Conservation (phyloP, 2,797 vertebrate genomes). For the Malacoctenus gilli region DNA sequence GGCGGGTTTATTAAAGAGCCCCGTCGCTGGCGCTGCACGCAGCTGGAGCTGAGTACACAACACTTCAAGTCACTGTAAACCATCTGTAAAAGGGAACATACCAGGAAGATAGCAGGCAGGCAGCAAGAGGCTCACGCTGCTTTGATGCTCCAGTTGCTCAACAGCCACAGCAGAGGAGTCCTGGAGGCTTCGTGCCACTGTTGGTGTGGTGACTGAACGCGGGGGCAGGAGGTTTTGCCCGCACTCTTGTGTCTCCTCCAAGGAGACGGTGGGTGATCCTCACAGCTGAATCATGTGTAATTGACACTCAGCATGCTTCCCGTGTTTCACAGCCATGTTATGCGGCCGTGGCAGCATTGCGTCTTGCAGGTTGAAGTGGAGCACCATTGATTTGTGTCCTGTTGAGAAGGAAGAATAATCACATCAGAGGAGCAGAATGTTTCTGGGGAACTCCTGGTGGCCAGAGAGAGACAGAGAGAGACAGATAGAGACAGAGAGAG, state of each 20-base stretch:
- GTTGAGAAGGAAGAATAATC: constrained; percentile 51
- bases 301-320: constrained; percentile 33
- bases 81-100: constrained; percentile 73
- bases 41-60: constrained; percentile 75
- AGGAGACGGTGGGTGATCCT: neutral
- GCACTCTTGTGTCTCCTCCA: neutral
- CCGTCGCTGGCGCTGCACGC: constrained; percentile 48
- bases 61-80: constrained; percentile 77
- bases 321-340: constrained; percentile 37
- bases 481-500: too few relatives aligned
- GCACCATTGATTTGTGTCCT: constrained; percentile 42
- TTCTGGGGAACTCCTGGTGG: too few relatives aligned
- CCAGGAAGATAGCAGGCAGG: constrained; percentile 57
- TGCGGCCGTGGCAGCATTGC: constrained; percentile 11
- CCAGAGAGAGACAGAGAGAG: too few relatives aligned
- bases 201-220: constrained; percentile 19
- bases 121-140: constrained; percentile 36
- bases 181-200: constrained; percentile 21
- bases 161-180: constrained; percentile 40
- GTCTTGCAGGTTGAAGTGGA: constrained; percentile 24
- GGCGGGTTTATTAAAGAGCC: constrained; percentile 62
- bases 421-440: constrained; percentile 43
- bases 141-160: constrained; percentile 53
- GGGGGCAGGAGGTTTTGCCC: neutral
- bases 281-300: constrained; percentile 32